Conservation (phyloP, 1,140 invertebrate species). For the Brachionus koreanus region DNA sequence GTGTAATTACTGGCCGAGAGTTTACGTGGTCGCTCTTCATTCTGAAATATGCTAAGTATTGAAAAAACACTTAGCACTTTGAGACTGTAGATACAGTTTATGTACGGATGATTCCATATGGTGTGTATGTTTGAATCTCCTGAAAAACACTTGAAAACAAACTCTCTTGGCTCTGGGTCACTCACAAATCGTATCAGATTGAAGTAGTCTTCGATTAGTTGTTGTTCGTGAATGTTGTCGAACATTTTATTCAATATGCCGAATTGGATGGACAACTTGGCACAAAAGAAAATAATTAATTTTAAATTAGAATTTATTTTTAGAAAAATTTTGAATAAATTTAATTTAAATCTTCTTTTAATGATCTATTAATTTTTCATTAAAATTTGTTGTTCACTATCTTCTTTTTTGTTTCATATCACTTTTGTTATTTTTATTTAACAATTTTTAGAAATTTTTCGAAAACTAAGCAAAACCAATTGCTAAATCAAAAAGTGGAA, state of each 20-base stretch:
- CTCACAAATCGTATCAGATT: neutral
- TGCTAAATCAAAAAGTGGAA: too few species aligned
- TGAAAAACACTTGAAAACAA: slow-evolving; percentile 29
- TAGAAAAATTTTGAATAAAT: too few species aligned
- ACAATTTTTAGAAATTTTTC: too few species aligned
- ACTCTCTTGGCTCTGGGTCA: neutral
- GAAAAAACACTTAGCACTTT: slow-evolving; percentile 19
- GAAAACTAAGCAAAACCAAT: too few species aligned
- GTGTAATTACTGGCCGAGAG: neutral
- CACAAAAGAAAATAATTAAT: neutral
- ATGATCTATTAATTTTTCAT: neutral
- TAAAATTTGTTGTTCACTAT: too few species aligned
- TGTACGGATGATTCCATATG: slow-evolving; percentile 29
- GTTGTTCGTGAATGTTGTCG: neutral
- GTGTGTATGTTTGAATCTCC: neutral
- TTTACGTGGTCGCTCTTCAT: neutral
- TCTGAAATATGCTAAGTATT: slow-evolving; percentile 22
- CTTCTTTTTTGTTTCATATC: too few species aligned
- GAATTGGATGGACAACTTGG: neutral
- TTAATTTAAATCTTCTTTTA: too few species aligned
- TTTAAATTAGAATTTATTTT: too few species aligned
- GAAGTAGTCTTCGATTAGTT: neutral
- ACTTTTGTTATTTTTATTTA: too few species aligned
- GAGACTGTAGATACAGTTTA: slow-evolving; percentile 18
- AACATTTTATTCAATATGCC: slow-evolving; percentile 8